A percentile compares a stretch with the other conserved stretches of the same genome.
Evolutionary conservation across 2,113 vertebrate genomes (phyloP).

Genomic region (Dissostichus mawsoni): DNA sequence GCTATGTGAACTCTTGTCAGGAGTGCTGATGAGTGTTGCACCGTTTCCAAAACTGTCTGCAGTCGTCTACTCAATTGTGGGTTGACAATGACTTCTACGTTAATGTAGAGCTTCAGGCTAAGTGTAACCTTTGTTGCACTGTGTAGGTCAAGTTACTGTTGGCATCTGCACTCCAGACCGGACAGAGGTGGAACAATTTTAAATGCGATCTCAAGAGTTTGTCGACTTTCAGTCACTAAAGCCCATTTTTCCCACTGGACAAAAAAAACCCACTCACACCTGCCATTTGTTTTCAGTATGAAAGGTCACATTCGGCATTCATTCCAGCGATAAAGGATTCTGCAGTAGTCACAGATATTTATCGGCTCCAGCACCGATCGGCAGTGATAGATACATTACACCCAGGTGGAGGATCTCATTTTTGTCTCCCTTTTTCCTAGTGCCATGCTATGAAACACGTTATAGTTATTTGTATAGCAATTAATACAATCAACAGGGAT

Average conservation of each 20-base stretch:
- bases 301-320: neutral
- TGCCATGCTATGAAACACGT: too few species aligned
- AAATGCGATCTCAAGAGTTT: slow-evolving; percentile 27
- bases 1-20: slow-evolving; percentile 77
- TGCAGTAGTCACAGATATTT: neutral
- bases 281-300: neutral
- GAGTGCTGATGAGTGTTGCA: slow-evolving; percentile 78
- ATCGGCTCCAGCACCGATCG: too few species aligned
- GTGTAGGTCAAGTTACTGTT: slow-evolving; percentile 64
- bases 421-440: too few species aligned
- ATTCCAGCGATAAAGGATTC: neutral
- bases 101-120: slow-evolving; percentile 65
- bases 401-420: too few species aligned
- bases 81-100: slow-evolving; percentile 74
- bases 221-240: slow-evolving; percentile 26
- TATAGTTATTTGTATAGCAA: too few species aligned
- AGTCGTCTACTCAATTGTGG: slow-evolving; percentile 74
- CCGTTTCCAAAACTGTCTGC: slow-evolving; percentile 82
- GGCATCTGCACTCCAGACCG: slow-evolving; percentile 26
- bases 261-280: neutral
- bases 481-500: too few species aligned
- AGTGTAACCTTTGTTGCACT: slow-evolving; percentile 64
- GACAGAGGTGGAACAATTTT: slow-evolving; percentile 37
- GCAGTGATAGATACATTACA: too few species aligned
- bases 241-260: too few species aligned